Percentiles rank a stretch among this genome's conserved stretches.
phyloP scores from a whole-genome alignment of 2,888 invertebrate species.

The Folsomia candida region DNA sequence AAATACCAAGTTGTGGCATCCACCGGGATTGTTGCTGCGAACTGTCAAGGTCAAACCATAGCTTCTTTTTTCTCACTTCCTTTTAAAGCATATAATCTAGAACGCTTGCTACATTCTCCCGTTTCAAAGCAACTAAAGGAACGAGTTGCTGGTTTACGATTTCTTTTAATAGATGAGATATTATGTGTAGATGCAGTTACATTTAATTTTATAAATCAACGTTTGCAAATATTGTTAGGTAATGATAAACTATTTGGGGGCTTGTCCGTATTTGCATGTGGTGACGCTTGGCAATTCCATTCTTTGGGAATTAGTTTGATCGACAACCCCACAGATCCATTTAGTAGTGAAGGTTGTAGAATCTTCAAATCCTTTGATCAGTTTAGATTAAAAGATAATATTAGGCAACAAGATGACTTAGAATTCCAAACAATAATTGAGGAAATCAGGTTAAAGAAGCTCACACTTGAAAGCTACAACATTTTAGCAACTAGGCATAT shows the following conservation, averaged over 20 bases:
- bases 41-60: not conserved
- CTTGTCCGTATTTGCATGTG: not conserved
- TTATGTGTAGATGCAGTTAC: not conserved
- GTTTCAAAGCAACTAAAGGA: not conserved
- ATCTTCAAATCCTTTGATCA: not conserved
- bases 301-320: not conserved
- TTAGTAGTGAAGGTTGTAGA: not conserved
- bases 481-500: not conserved
- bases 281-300: not conserved
- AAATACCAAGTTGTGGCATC: not conserved
- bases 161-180: not conserved
- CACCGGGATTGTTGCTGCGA: not conserved
- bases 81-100: not conserved
- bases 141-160: not conserved
- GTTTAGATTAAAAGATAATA: not conserved
- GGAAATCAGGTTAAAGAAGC: not conserved
- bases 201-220: not conserved
- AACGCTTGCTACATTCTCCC: not conserved
- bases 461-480: not conserved
- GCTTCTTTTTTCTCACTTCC: not conserved
- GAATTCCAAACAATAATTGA: not conserved
- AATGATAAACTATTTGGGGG: not conserved
- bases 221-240: not conserved
- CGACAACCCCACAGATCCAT: not conserved
- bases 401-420: not conserved